A percentile compares a stretch with the other conserved stretches of the same genome.
Conservation (phyloP, 2,797 vertebrate species). For the Anas capensis region DNA sequence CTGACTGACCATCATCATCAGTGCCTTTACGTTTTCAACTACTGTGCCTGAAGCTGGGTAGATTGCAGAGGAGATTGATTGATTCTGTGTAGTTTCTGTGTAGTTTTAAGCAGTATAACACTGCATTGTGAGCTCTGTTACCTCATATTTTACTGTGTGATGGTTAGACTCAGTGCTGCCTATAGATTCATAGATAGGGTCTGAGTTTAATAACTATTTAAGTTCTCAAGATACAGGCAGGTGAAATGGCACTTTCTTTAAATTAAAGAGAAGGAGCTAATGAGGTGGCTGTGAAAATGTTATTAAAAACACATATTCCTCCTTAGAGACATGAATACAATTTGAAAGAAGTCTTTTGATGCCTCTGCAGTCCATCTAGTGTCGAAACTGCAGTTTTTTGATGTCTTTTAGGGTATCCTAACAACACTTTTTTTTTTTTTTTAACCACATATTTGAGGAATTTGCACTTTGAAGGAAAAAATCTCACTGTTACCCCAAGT, state of each 20-base stretch:
- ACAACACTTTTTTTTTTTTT: background rate
- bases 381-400: background rate
- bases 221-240: background rate
- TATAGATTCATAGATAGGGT: background rate
- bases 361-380: background rate
- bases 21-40: background rate
- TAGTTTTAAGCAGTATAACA: background rate
- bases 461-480: background rate
- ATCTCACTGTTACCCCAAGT: background rate
- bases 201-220: background rate
- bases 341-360: background rate
- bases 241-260: background rate
- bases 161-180: background rate
- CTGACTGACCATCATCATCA: background rate
- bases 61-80: background rate
- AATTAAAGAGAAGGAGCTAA: background rate
- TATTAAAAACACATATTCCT: background rate
- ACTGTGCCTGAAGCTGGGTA: background rate
- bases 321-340: too few relatives aligned
- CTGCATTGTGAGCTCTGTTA: background rate
- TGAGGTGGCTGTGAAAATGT: background rate
- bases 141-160: background rate
- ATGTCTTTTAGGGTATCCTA: background rate
- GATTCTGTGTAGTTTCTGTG: background rate
- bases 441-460: background rate